Base-by-base conservation (phyloP, 2,113 vertebrate genomes). In the Platichthys stellatus region DNA sequence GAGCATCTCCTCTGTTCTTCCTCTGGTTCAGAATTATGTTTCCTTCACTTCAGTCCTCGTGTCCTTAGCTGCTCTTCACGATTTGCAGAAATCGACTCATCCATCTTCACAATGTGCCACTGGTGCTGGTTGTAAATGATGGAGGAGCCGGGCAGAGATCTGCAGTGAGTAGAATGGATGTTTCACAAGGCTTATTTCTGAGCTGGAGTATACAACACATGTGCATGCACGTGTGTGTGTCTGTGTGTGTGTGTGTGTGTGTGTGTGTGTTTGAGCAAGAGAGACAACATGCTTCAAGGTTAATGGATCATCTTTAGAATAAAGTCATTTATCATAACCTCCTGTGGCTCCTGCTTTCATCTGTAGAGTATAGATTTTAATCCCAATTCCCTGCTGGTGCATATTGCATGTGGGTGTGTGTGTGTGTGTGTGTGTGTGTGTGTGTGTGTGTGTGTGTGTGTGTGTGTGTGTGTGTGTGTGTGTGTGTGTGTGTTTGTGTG, bases 71-170 rank as follows among this genome's bases (percentile, higher is more conserved):
- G 0, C 73, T 38, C 58, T 70, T 57, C 64, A 17, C 68, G 24
- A 58, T 59, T 31, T 20, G 23, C 63, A 69, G 57, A 74, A 38
- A 64, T 53, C 68, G 80, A 83, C 65, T 70, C 66, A 74, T 83
- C 69, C 61, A 69, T 88, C 82, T 80, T 81, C 35, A 63, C 26
- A 68, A 72, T 73, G 38, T 60, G 60, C 76, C 45, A 21, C 78
- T 49, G 64, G 17, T 75, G 63, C 51, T 38, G 0, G 21, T 15
- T 61, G 56, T 51, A 69, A 72, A 51, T 74, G 89, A 88, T 82
- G 72, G 72, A 90, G 70, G 56, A 26, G 28, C 15, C 53, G 7
- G 77, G 68, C 58, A 17, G 35, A 57, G 35, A 78, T 78, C 81
- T 57, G 49, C 40, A n/a, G 54, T 66, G 31, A 54, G 12, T 63